Percentiles rank a stretch among this genome's conserved stretches.
Conservation (phyloP, 2,797 vertebrate genomes). For the Microcaecilia unicolor region DNA sequence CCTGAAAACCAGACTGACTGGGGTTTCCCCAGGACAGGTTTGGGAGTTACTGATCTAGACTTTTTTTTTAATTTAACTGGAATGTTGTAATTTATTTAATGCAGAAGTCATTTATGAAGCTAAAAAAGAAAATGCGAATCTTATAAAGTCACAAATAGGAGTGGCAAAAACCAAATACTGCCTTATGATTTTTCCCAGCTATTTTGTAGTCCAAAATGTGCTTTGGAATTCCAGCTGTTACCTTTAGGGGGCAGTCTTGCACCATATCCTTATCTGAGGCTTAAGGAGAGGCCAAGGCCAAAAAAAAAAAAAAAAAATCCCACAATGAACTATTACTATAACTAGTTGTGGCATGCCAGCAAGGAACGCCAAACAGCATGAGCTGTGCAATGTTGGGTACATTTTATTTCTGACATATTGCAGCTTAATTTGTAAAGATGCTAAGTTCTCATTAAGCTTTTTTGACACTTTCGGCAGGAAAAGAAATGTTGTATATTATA, state of each 20-base stretch:
- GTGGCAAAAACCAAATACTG: too few relatives aligned
- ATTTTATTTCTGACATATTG: constrained; percentile 28
- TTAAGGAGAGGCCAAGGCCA: not conserved
- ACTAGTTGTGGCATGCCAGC: not conserved
- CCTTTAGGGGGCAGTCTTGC: constrained; percentile 27
- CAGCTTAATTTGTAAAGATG: constrained; percentile 20
- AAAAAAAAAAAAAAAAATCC: too few relatives aligned
- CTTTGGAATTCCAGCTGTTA: not conserved
- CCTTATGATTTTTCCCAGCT: too few relatives aligned
- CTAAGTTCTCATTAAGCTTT: constrained; percentile 26
- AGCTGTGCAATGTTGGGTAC: constrained; percentile 19
- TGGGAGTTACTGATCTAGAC: too few relatives aligned
- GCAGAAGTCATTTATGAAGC: too few relatives aligned
- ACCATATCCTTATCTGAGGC: not conserved
- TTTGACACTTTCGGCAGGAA: constrained; percentile 16
- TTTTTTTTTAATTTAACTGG: too few relatives aligned
- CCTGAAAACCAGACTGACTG: too few relatives aligned
- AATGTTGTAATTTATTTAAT: too few relatives aligned
- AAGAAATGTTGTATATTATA: not conserved
- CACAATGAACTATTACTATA: not conserved
- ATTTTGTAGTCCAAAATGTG: too few relatives aligned
- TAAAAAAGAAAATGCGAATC: too few relatives aligned
- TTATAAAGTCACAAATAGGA: too few relatives aligned
- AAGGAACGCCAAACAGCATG: constrained; percentile 6
- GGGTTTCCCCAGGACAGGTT: too few relatives aligned